Conservation (phyloP, 2,797 vertebrate genomes). For the Notoglanidium macrostoma region DNA sequence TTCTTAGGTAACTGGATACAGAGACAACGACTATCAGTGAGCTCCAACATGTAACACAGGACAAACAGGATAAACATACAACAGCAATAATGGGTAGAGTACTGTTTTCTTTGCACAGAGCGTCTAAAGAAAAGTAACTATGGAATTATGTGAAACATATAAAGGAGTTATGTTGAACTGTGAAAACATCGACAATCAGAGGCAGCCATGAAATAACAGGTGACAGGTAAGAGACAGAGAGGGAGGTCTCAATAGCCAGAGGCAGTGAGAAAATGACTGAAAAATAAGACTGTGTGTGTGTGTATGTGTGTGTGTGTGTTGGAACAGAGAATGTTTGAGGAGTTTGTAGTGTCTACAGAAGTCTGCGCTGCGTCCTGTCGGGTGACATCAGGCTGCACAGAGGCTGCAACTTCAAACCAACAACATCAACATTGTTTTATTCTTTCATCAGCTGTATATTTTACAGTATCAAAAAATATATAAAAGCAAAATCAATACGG, state of each 20-base stretch:
- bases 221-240: neutral
- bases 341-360: neutral
- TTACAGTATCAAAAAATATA: constrained; percentile 43
- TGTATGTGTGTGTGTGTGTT: constrained; percentile 2
- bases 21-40: neutral
- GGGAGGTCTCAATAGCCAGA: neutral
- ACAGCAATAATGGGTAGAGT: neutral
- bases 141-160: neutral
- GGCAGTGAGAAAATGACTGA: neutral
- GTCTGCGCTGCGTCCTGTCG: neutral
- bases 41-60: neutral
- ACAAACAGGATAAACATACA: neutral
- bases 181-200: constrained; percentile 6
- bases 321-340: constrained; percentile 2
- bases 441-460: constrained; percentile 42
- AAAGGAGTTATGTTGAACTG: neutral
- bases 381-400: constrained; percentile 3
- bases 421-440: constrained; percentile 37
- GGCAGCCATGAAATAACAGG: neutral
- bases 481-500: constrained; percentile 49
- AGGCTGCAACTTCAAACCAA: constrained; percentile 26
- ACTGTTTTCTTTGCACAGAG: neutral
- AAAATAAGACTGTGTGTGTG: neutral
- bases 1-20: neutral
- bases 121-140: constrained; percentile 3